Base-by-base conservation (phyloP, 2,797 vertebrate species). In the Coregonus ussuriensis region DNA sequence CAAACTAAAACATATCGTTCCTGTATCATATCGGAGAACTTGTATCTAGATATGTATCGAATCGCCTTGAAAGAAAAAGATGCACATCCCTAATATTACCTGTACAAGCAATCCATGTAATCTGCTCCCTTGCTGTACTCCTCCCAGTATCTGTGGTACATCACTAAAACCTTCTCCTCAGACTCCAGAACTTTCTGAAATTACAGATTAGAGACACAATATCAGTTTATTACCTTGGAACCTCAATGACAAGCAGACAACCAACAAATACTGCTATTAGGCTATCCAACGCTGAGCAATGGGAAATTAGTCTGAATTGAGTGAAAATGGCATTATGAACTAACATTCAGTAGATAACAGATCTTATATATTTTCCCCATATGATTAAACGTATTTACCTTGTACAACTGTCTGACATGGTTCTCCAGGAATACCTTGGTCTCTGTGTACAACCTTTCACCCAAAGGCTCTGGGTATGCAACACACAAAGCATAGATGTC, bases 401-500 rank as follows among this genome's bases (percentile, higher is more conserved):
- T 97, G 91, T 98, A 96, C 88, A 99, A 94, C 91, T 97, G 96
- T 70, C 95, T 94, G 75, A 99, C 97, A 82, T 99, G 98, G 89
- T 97, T 99, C 92, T 99, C 98, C 91, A 99, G 95, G 93, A 99
- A 99, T 84, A 95, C 92, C 91, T 99, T 99, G 66, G 98, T 99
- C 93, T 99, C 98, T 75, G 97, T 96, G 92, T 99, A 99, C 90
- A 99, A 94, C 93, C 93, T 95, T 88, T 99, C 97, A 86, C 98
- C 97, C 90, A 99, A 92, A 84, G 98, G 98, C 91, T 99, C 98
- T 31, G 98, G 98, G 94, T 99, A 99, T 72, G 98, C 98, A 81
- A 99, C 98, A 91, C 98, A 99, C 90, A 99, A 95, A 90, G 98
- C 98, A 91, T 99, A 99, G 88, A 99, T 99, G 92, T 99, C 98